phyloP scores from a whole-genome alignment of 2,888 invertebrate species.

The Linyphia triangularis region DNA sequence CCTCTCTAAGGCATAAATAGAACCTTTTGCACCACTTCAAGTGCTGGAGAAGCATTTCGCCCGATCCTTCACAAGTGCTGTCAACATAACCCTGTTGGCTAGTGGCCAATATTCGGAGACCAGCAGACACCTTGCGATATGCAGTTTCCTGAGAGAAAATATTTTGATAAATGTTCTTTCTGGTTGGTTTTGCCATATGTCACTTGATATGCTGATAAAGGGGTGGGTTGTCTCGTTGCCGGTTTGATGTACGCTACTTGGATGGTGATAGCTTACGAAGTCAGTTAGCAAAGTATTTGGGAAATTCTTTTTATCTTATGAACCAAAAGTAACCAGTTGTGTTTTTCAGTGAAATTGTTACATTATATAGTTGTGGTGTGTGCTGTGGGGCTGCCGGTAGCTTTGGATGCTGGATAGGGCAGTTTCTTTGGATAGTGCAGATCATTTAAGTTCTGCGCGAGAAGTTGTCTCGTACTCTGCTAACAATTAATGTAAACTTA shows the following conservation, averaged over 20 bases:
- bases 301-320: no score
- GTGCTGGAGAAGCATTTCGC: conserved; percentile 48
- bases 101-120: conserved; percentile 11
- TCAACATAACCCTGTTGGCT: conserved; percentile 29
- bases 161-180: conserved; percentile 3
- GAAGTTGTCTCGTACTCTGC: no score
- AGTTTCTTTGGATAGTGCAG: no score
- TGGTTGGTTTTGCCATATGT: not conserved
- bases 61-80: conserved; percentile 32
- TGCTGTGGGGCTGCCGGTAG: no score
- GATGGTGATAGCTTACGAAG: not conserved
- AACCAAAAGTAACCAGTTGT: no score
- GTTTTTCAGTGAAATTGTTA: no score
- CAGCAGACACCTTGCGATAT: conserved; percentile 23
- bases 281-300: no score
- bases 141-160: not conserved
- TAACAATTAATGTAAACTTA: no score
- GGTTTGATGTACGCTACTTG: not conserved
- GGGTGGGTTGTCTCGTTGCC: not conserved
- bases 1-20: conserved; percentile 51
- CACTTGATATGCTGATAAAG: not conserved
- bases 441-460: no score
- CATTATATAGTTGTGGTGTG: no score
- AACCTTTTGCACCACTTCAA: conserved; percentile 59
- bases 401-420: no score